Evolutionary conservation across 2,888 invertebrate genomes (phyloP), one percentile per base, ranked within the genome.

Genomic region (Acholoe squamosa): DNA sequence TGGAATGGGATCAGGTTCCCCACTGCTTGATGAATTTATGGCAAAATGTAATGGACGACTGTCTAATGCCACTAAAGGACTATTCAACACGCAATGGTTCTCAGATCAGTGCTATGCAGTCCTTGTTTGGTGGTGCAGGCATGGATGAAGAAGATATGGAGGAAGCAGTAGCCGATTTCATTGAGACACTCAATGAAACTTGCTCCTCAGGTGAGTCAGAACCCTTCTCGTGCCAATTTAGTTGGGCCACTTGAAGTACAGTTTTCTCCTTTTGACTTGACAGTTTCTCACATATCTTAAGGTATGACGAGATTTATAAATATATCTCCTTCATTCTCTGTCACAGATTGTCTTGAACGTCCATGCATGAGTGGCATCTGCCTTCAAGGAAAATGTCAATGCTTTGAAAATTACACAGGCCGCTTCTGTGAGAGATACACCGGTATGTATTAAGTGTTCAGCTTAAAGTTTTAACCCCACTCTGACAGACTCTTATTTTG

Each of bases 351-450:
- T n/a, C 67, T 25, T 67, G 67, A 67, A 7, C 67, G n/a, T 67
- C 67, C 67, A 16, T 67, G 67, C n/a, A 16, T 16, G 7, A 67
- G n/a, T 67, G 67, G 67, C 7, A 67, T 25, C n/a, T 67, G 67
- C 67, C 14, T 67, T 7, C 16, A 67, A 67, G 67, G n/a, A 12
- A 67, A 12, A 7, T 67, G 67, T n/a, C 12, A 19, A 7, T 67
- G 67, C 67, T 67, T n/a, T 25, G 7, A 12, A 12, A 67, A 67
- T 67, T 67, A n/a, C 67, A 67, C 67, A n/a, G 67, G 67, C 14
- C 67, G 67, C 14, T 67, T 67, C n/a, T 67, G 67, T 67, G 67
- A 67, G 7, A 67, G 67, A 67, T 67, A 67, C n/a, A 67, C 67
- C 14, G 67, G 67, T 67, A 67, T n/a, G n/a, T n/a, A n/a, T 43